These are phyloP conservation scores for Philaethria dido DNA, from an alignment of 2,888 invertebrate genomes.

Conservation along the genomic window DNA sequence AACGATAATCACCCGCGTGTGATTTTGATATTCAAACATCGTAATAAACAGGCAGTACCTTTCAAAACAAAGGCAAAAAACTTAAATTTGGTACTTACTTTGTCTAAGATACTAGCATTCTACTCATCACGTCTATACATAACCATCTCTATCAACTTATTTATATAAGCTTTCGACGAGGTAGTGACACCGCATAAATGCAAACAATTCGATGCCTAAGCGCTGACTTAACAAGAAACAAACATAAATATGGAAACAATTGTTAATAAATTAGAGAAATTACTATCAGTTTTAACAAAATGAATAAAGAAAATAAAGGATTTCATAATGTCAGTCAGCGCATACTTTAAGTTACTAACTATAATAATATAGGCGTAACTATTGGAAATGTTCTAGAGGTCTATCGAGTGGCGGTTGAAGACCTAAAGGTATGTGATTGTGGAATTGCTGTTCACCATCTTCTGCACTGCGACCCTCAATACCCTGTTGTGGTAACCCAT, in stretches of 20 bases:
- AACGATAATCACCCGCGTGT: not conserved
- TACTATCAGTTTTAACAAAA: not conserved
- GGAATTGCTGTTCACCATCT: slow-evolving; percentile 59
- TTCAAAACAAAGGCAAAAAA: not conserved
- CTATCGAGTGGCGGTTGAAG: slow-evolving; percentile 75
- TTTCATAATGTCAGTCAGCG: slow-evolving; percentile 19
- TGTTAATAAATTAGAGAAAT: not conserved
- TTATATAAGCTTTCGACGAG: slow-evolving; percentile 51
- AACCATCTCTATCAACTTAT: slow-evolving; percentile 43
- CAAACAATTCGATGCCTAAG: slow-evolving; percentile 31
- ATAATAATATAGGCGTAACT: slow-evolving; percentile 48
- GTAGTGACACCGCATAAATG: slow-evolving; percentile 43
- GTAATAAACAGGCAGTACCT: not conserved
- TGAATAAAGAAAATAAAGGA: not conserved
- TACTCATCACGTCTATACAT: not conserved
- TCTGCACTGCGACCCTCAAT: slow-evolving; percentile 71
- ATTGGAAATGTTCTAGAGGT: slow-evolving; percentile 75
- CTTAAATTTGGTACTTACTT: not conserved
- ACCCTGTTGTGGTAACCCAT: slow-evolving; percentile 64
- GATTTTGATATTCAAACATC: not conserved
- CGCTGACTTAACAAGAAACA: slow-evolving; percentile 5
- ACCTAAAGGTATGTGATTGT: slow-evolving; percentile 75
- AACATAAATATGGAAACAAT: not conserved
- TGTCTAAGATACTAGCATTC: not conserved
- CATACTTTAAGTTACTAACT: slow-evolving; percentile 37